Evolutionary conservation across 2,888 invertebrate species (phyloP).

Genomic region (Drosophila recens): DNA sequence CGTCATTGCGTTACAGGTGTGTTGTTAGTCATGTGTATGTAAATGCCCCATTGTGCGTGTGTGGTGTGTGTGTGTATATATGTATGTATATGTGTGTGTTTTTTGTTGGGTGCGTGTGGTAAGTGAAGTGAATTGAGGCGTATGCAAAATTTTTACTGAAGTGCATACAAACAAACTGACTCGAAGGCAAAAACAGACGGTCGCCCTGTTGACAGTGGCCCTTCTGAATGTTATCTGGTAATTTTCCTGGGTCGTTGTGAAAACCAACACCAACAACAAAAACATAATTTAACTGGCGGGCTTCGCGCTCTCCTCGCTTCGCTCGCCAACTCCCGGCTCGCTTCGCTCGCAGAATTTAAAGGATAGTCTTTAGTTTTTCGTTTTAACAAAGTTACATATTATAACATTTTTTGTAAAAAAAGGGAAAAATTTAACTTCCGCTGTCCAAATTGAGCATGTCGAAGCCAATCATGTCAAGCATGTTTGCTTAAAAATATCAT

Average conservation of each 20-base stretch:
- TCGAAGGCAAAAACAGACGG: conserved; percentile 42
- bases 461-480: too few relatives aligned
- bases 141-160: conserved; percentile 78
- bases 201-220: conserved; percentile 36
- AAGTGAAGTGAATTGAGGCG: conserved; percentile 75
- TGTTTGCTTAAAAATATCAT: too few relatives aligned
- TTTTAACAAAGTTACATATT: too few relatives aligned
- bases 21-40: conserved; percentile 20
- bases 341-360: too few relatives aligned
- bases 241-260: conserved; percentile 47
- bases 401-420: too few relatives aligned
- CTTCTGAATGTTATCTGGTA: conserved; percentile 48
- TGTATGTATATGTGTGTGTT: conserved; percentile 6
- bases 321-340: too few relatives aligned
- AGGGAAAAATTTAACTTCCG: too few relatives aligned
- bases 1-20: conserved; percentile 63
- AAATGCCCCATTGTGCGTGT: background rate
- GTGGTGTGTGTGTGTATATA: conserved; percentile 12
- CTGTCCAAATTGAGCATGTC: too few relatives aligned
- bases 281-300: background rate
- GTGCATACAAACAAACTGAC: conserved; percentile 73
- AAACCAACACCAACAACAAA: conserved; percentile 7
- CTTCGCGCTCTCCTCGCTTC: too few relatives aligned
- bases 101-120: conserved; percentile 44
- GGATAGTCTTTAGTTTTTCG: too few relatives aligned